Evolutionary conservation across 2,888 invertebrate genomes (phyloP).

Genomic region (Netelia inedita): DNA sequence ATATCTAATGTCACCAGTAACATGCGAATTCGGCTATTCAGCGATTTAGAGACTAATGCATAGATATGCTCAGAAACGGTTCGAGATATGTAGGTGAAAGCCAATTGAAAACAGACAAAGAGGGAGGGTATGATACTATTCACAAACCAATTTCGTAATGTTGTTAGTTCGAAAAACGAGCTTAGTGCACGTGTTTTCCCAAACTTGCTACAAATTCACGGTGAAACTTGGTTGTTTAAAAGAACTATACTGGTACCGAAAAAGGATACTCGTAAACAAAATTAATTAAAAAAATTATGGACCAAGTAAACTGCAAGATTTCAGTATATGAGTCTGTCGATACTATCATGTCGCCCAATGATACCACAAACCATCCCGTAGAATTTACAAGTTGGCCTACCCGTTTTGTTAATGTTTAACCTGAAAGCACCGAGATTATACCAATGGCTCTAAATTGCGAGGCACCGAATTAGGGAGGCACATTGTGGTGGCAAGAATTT

Average conservation of each 20-base stretch:
- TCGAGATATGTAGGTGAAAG: constrained; percentile 21
- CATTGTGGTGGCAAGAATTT: constrained; percentile 64
- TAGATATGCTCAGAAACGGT: constrained; percentile 62
- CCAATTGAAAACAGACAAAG: neutral
- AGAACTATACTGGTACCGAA: neutral
- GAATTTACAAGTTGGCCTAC: constrained; percentile 76
- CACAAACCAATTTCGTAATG: neutral
- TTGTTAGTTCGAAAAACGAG: neutral
- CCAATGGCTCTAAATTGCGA: constrained; percentile 71
- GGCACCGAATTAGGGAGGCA: constrained; percentile 53
- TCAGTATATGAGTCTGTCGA: constrained; percentile 53
- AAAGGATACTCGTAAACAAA: neutral
- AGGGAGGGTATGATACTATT: neutral
- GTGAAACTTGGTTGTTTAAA: neutral
- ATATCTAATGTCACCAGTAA: constrained; percentile 62
- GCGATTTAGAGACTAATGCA: constrained; percentile 39
- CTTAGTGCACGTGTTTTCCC: neutral
- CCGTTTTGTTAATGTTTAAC: constrained; percentile 77
- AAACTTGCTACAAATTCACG: neutral
- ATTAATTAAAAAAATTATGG: neutral
- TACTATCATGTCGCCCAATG: constrained; percentile 45
- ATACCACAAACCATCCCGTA: constrained; percentile 70
- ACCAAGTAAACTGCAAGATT: neutral
- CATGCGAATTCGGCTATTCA: constrained; percentile 61
- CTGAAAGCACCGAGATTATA: too few relatives aligned